Percentiles rank a stretch among this genome's conserved stretches.
These are phyloP conservation scores for Pangasius djambal DNA, from an alignment of 2,797 vertebrate genomes.

Conservation along the genomic window DNA sequence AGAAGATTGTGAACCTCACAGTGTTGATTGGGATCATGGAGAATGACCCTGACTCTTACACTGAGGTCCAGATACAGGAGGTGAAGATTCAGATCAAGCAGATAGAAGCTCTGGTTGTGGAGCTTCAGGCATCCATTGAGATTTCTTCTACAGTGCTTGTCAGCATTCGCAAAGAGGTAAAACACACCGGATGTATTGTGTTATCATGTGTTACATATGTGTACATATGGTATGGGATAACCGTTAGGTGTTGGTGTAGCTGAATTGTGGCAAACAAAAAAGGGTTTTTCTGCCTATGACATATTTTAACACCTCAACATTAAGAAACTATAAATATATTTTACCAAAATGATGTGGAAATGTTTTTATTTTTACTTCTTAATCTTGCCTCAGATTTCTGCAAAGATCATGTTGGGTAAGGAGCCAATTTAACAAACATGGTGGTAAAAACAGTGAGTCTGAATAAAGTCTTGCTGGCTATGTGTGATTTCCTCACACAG, in stretches of 20 bases:
- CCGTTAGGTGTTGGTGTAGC: too few species aligned
- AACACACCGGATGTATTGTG: background rate
- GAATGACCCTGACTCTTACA: constrained; percentile 66
- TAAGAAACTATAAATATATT: background rate
- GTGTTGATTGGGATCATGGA: constrained; percentile 74
- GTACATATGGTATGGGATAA: background rate
- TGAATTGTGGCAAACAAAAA: background rate
- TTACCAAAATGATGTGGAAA: background rate
- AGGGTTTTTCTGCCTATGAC: background rate
- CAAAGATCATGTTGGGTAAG: background rate
- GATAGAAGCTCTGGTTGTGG: constrained; percentile 73
- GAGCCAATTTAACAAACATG: background rate
- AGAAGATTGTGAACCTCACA: constrained; percentile 74
- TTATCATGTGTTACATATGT: too few species aligned
- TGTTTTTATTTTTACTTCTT: background rate
- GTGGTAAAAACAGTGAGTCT: background rate
- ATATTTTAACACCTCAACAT: background rate
- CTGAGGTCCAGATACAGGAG: constrained; percentile 74
- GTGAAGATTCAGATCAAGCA: constrained; percentile 78
- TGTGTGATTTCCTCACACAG: background rate
- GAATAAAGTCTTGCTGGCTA: background rate
- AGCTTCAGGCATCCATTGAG: constrained; percentile 67
- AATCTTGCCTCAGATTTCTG: background rate
- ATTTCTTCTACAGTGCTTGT: constrained; percentile 59
- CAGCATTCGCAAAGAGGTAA: constrained; percentile 77